Evolutionary conservation across 2,888 invertebrate species (phyloP), one percentile per base, ranked within the genome.

Genomic region (Philhelius pedissequus): DNA sequence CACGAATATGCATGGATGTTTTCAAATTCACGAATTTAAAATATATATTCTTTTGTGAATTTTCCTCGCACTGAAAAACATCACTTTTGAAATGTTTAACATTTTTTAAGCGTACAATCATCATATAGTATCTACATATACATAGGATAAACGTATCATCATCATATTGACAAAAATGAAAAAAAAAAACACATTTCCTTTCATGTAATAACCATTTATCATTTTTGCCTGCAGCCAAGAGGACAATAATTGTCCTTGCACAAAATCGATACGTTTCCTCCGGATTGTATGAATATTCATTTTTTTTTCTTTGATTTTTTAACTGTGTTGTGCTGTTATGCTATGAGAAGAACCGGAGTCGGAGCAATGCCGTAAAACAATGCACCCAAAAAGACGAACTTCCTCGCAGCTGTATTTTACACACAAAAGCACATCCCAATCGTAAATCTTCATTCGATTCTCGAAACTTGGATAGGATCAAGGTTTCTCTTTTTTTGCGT

Each of bases 361-460:
- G 18, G 35, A 75, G 79, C 74, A 84, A 66, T 84, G 83, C 50
- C 60, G 83, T 79, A 78, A 83, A 83, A 84, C 83, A 84, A 84
- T 84, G 83, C 79, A 84, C 75, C 75, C 70, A 79, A 75, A 70
- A 84, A 78, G 83, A 70, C 75, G 79, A 84, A 84, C 75, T 79
- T 84, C 64, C 74, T 74, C 64, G 70, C 79, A 75, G 69, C 74
- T 79, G 79, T 79, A 84, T 70, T 78, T 79, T 78, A 79, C 79
- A 83, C 64, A 78, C 62, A 80, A 76, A 79, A 76, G 75, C 80
- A 80, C 74, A 84, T 84, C 84, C 66, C 40, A 76, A 71, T 84
- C 84, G 84, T 84, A 84, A 84, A 84, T 84, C 84, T 84, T 84
- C 75, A 54, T 84, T 84, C 84, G 84, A 76, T 80, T 84, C 79